Conservation (phyloP, 2,888 invertebrate genomes). For the Harmothoe impar region DNA sequence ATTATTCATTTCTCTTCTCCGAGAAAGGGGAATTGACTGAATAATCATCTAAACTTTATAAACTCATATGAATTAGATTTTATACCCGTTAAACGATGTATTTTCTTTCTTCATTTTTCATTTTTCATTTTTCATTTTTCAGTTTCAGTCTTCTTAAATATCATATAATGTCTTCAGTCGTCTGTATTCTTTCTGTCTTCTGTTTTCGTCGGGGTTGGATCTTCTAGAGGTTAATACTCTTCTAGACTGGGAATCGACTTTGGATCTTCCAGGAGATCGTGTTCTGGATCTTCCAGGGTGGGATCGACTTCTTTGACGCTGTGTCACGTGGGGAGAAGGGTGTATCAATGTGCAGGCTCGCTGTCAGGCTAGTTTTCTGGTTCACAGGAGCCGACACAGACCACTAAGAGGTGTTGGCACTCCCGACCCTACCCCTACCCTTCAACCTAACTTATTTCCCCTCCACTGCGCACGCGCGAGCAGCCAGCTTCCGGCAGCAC, state of each 20-base stretch:
- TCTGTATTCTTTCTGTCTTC: not conserved
- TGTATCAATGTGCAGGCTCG: not conserved
- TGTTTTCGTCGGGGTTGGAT: constrained; percentile 1
- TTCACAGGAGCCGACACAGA: not conserved
- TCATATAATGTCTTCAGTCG: constrained; percentile 18
- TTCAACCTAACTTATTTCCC: constrained; percentile 9
- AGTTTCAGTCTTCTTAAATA: not conserved
- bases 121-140: not conserved
- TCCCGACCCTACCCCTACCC: not conserved
- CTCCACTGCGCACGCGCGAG: not conserved
- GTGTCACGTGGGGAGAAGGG: not conserved
- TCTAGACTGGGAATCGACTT: constrained; percentile 25
- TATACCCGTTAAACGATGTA: not conserved
- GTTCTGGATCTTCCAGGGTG: not conserved
- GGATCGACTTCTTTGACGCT: not conserved
- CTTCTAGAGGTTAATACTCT: not conserved
- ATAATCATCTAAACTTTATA: not conserved
- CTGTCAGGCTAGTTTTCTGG: constrained; percentile 20
- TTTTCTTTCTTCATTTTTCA: constrained; percentile 13
- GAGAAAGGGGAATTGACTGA: not conserved
- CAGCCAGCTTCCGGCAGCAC: constrained; percentile 1
- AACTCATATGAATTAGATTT: not conserved
- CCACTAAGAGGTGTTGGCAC: not conserved
- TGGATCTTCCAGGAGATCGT: constrained; percentile 7
- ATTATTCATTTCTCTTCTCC: not conserved